Evolutionary conservation across 2,888 invertebrate species (phyloP).

Genomic region (Drosophila gaucha): DNA sequence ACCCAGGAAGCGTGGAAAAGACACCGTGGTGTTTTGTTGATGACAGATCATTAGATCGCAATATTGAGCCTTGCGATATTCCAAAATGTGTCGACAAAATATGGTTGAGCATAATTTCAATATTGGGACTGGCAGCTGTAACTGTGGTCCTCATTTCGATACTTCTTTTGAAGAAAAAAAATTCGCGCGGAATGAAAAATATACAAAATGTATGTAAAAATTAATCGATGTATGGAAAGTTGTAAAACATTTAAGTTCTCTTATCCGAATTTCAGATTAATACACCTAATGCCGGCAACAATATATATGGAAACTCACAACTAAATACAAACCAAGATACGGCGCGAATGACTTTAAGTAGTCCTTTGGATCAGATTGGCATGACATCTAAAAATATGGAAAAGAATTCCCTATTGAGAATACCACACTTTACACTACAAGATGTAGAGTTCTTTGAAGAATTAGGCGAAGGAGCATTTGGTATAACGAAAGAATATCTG

Average conservation of each 20-base stretch:
- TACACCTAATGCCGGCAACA: conserved; percentile 90
- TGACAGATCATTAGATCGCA: conserved; percentile 89
- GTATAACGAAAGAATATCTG: conserved; percentile 83
- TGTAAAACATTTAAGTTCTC: background rate
- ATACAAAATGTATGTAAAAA: conserved; percentile 87
- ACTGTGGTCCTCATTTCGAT: conserved; percentile 84
- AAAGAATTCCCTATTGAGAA: conserved; percentile 85
- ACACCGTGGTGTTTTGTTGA: conserved; percentile 96
- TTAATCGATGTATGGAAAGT: background rate
- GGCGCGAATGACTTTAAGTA: conserved; percentile 88
- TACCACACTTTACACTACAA: conserved; percentile 94
- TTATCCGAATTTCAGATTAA: conserved; percentile 85
- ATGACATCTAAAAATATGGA: conserved; percentile 85
- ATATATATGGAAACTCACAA: conserved; percentile 92
- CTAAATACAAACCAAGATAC: conserved; percentile 93
- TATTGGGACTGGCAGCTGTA: conserved; percentile 85
- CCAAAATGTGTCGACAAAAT: conserved; percentile 94
- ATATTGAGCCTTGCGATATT: conserved; percentile 92
- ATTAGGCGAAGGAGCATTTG: conserved; percentile 98
- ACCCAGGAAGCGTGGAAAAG: conserved; percentile 92
- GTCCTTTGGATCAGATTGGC: conserved; percentile 83
- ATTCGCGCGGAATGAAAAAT: conserved; percentile 86
- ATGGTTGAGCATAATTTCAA: conserved; percentile 92
- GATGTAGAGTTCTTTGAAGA: conserved; percentile 95
- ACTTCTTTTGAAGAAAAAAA: conserved; percentile 86